A percentile compares a stretch with the other conserved stretches of the same genome.
phyloP scores from a whole-genome alignment of 1,140 invertebrate species.

The Hestina assimilis region DNA sequence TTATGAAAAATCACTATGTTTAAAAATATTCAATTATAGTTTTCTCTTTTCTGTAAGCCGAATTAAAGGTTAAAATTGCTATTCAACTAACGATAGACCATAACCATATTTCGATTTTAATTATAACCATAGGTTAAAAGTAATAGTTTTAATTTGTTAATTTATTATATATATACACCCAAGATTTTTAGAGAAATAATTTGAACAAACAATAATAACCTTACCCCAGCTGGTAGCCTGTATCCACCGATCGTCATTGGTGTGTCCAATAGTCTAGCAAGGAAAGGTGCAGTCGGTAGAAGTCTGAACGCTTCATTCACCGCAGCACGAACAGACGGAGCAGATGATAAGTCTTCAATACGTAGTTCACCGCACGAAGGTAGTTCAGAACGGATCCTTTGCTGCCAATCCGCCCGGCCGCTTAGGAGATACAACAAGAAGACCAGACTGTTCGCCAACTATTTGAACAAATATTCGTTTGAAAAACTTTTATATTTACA shows the following conservation, averaged over 20 bases:
- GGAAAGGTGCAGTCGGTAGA: conserved; percentile 89
- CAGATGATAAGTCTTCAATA: conserved; percentile 81
- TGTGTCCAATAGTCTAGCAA: conserved; percentile 88
- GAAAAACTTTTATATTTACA: background rate
- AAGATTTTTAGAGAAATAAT: too few species aligned
- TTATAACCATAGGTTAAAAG: too few species aligned
- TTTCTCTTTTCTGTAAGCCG: too few species aligned
- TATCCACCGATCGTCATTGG: conserved; percentile 88
- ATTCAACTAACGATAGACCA: too few species aligned
- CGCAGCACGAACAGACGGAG: conserved; percentile 90
- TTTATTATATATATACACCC: too few species aligned
- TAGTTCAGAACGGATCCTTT: conserved; percentile 87
- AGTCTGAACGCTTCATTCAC: conserved; percentile 92
- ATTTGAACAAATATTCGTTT: conserved; percentile 38
- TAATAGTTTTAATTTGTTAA: too few species aligned
- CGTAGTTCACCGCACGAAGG: conserved; percentile 79
- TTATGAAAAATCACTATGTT: too few species aligned
- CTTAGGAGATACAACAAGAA: conserved; percentile 89
- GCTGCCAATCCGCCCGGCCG: conserved; percentile 83
- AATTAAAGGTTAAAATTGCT: too few species aligned
- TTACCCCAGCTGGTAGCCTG: conserved; percentile 87
- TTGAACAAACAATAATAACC: conserved; percentile 32
- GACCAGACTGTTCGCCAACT: conserved; percentile 90
- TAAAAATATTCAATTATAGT: too few species aligned
- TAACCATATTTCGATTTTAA: too few species aligned